These are phyloP conservation scores for Zootermopsis nevadensis DNA, from an alignment of 2,888 invertebrate genomes.

Conservation along the genomic window DNA sequence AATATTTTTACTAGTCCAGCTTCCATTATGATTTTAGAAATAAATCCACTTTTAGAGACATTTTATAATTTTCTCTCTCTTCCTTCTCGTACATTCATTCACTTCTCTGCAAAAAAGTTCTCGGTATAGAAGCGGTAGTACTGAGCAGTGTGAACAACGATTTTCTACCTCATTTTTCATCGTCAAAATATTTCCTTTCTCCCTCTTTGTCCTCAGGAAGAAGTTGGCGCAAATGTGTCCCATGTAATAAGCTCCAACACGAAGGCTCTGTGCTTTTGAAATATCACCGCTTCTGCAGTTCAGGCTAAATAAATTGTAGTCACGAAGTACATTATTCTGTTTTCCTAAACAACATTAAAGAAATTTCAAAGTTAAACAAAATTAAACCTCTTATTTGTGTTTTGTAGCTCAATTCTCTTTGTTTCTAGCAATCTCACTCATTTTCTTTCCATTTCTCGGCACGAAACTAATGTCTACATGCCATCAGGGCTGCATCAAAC, in stretches of 20 bases:
- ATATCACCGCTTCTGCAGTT: background rate
- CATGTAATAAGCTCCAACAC: background rate
- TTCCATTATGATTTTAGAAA: background rate
- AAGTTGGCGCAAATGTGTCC: constrained; percentile 6
- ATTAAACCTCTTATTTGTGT: background rate
- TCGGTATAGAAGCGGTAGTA: background rate
- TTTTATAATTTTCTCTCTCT: background rate
- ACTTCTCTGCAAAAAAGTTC: background rate
- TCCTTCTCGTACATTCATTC: background rate
- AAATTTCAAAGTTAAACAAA: constrained; percentile 5
- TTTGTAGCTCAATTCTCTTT: background rate
- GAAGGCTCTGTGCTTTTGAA: background rate
- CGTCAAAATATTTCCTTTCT: background rate
- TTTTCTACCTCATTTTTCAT: constrained; percentile 27
- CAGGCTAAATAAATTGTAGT: background rate
- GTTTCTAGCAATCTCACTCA: background rate
- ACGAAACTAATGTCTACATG: background rate
- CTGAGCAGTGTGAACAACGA: background rate
- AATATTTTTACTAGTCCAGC: background rate
- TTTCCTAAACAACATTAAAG: background rate
- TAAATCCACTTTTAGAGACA: background rate
- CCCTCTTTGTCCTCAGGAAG: background rate
- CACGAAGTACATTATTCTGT: background rate
- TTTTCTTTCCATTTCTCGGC: background rate
- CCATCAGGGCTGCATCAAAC: background rate